A percentile compares a stretch with the other conserved stretches of the same genome.
Evolutionary conservation across 2,797 vertebrate species (phyloP).

Genomic region (Carapus acus): DNA sequence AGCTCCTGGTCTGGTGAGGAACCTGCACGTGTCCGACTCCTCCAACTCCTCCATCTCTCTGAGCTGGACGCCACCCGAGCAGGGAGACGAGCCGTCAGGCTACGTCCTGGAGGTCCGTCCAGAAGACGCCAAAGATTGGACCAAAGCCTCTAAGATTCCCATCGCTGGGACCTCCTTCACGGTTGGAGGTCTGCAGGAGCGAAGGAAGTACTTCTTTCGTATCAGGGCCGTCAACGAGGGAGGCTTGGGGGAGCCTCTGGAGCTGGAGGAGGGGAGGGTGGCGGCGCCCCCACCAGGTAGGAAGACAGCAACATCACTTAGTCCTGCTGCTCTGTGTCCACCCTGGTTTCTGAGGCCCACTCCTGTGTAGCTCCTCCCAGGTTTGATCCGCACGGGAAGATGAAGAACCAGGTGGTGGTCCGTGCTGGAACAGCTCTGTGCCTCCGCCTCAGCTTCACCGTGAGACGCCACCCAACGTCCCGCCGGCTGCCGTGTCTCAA

Average conservation of each 20-base stretch:
- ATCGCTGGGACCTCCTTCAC: constrained; percentile 58
- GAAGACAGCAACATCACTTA: too few species aligned
- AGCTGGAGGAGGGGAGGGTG: constrained; percentile 54
- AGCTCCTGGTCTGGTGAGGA: constrained; percentile 62
- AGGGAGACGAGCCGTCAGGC: constrained; percentile 56
- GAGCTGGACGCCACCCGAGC: constrained; percentile 58
- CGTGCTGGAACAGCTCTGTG: constrained; percentile 63
- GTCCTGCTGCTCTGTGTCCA: not conserved
- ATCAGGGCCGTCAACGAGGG: constrained; percentile 66
- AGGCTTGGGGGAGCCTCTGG: constrained; percentile 54
- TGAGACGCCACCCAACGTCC: constrained; percentile 38
- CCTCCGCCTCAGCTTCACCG: constrained; percentile 62
- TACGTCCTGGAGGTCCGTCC: constrained; percentile 62
- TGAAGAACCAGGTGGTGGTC: constrained; percentile 72
- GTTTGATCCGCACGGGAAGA: constrained; percentile 62
- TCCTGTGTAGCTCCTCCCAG: constrained; percentile 44
- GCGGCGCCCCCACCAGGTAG: constrained; percentile 68
- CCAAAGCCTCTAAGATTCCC: constrained; percentile 64
- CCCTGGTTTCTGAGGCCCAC: not conserved
- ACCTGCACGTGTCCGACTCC: constrained; percentile 60
- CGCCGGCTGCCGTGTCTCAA: too few species aligned
- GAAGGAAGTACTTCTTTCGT: constrained; percentile 64
- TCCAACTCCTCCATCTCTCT: constrained; percentile 67
- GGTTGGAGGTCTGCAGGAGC: constrained; percentile 63
- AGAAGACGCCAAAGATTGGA: constrained; percentile 64